Base-by-base conservation (phyloP, 2,888 invertebrate species). In the Parelbella ahira region DNA sequence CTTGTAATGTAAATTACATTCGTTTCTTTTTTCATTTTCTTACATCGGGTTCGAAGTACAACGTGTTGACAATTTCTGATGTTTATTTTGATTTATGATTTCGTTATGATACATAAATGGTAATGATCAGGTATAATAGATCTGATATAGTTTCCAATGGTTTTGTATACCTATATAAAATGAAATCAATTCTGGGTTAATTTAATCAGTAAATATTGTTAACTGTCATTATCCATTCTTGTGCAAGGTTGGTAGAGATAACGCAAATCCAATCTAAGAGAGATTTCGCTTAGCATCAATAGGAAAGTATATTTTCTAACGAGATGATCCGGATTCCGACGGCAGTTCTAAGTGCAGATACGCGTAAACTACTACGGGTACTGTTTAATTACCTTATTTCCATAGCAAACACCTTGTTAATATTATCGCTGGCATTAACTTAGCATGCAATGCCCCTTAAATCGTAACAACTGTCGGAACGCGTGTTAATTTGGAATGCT, bases 271-370 rank as follows among this genome's bases (percentile, higher is more conserved):
- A 11, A 18, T 18, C 18, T 11, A 15, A 13, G 27, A 21, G 33
- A 41, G 27, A 41, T 27, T 32, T 32, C 10, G 13, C 20, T 41
- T 25, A 30, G 27, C 27, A 27, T 41, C 33, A 27, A 33, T 41
- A 42, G 15, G 41, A 42, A 42, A 28, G 41, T 42, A 34, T 20
- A 33, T 42, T 42, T 42, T 34, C 41, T 42, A 42, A 42, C 42
- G 21, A 34, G 42, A 34, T 33, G 42, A 28, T 34, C 42, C 28
- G 34, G 42, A 34, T 34, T 42, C 34, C 42, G 18, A 11, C 28
- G 34, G 34, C 28, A 34, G 34, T 34, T 34, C 42, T 42, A 42
- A 42, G 42, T 42, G 42, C 42, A 42, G 42, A 42, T 42, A 42
- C 42, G 23, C 42, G 42, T 34, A 29, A 38, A 42, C 41, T 34